phyloP scores from a whole-genome alignment of 2,113 vertebrate species.

The Ageneiosus marmoratus region DNA sequence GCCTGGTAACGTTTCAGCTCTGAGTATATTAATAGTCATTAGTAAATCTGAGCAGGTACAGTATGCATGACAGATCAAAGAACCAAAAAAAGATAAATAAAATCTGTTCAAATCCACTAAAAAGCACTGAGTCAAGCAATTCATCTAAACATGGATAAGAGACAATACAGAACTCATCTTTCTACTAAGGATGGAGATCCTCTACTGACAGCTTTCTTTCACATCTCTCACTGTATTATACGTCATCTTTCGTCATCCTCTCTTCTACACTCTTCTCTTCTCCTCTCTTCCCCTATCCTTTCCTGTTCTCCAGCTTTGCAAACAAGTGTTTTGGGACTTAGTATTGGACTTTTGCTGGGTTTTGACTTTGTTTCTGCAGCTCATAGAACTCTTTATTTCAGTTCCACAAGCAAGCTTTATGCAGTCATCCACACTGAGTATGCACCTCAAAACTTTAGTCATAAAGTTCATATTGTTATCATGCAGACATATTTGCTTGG shows the following conservation, averaged over 20 bases:
- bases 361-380: not conserved
- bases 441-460: not conserved
- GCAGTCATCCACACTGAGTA: not conserved
- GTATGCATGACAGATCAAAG: not conserved
- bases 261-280: slow-evolving; percentile 54
- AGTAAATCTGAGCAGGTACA: not conserved
- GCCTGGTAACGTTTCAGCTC: slow-evolving; percentile 22
- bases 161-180: slow-evolving; percentile 10
- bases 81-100: not conserved
- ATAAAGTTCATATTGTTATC: not conserved
- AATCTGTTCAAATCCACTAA: slow-evolving; percentile 12
- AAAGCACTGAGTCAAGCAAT: slow-evolving; percentile 16
- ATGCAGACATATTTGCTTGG: not conserved
- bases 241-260: not conserved
- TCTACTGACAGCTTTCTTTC: slow-evolving; percentile 14
- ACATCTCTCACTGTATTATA: not conserved
- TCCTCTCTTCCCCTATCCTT: slow-evolving; percentile 67
- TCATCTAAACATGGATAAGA: not conserved
- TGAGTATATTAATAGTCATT: slow-evolving; percentile 9
- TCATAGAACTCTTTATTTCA: not conserved
- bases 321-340: not conserved
- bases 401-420: not conserved
- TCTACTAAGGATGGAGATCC: not conserved
- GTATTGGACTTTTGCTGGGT: no score
- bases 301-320: slow-evolving; percentile 26